Evolutionary conservation across 1,140 invertebrate genomes (phyloP).

Genomic region (Phortica variegata): DNA sequence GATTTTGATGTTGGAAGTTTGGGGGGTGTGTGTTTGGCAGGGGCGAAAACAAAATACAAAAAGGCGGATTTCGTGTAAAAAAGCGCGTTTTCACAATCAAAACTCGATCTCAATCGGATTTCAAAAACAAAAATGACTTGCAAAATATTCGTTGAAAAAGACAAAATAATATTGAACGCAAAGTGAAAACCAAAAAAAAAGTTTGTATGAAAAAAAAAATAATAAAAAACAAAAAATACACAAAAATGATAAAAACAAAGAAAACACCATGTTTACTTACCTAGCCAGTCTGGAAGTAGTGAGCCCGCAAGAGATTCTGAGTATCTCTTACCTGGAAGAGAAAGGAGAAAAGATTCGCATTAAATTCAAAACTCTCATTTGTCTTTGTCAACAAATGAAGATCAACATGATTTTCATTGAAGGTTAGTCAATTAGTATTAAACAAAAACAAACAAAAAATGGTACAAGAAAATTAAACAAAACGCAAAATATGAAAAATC

Average conservation of each 20-base stretch:
- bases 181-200: slow-evolving; percentile 28
- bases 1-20: slow-evolving; percentile 19
- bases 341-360: slow-evolving; percentile 19
- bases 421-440: neutral
- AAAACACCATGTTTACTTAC: slow-evolving; percentile 41
- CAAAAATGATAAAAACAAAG: slow-evolving; percentile 36
- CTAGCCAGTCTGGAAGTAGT: slow-evolving; percentile 58
- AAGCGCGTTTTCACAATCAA: no score
- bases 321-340: slow-evolving; percentile 57
- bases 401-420: no score
- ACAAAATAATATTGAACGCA: slow-evolving; percentile 12
- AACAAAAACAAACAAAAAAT: no score
- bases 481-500: neutral
- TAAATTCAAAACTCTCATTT: neutral
- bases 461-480: neutral
- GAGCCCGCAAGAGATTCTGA: slow-evolving; percentile 59
- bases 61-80: no score
- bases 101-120: no score
- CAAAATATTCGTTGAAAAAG: slow-evolving; percentile 30
- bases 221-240: slow-evolving; percentile 37
- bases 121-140: slow-evolving; percentile 17
- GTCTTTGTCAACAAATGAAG: neutral
- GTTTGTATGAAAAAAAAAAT: slow-evolving; percentile 31
- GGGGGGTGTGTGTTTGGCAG: slow-evolving; percentile 17
- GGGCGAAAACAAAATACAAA: slow-evolving; percentile 27